Evolutionary conservation across 1,140 invertebrate genomes (phyloP), one percentile per base, ranked within the genome.

Genomic region (Tyrophagus putrescentiae): DNA sequence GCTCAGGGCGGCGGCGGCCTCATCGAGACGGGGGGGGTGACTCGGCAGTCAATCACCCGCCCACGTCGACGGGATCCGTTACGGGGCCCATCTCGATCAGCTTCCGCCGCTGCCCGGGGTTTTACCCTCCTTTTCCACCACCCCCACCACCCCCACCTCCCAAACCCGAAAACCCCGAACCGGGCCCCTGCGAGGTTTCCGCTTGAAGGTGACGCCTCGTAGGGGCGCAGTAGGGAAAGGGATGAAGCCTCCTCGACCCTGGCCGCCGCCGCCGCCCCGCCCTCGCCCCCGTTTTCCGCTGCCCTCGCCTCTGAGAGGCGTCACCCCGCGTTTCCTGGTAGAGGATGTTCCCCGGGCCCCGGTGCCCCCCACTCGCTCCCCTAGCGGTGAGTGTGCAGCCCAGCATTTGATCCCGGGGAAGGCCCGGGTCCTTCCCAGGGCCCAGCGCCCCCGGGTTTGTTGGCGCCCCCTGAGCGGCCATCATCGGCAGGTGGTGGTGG

Each of bases 301-400:
- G 87, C 84, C n/a, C n/a, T n/a, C n/a, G n/a, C n/a, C 48, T 87
- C 84, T 1, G 85, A 82, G 69, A 93, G 90, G 0, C 94, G 87
- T 75, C 94, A 94, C 1, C 92, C 86, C 91, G 90, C 95, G 68
- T 94, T 71, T 95, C 90, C 66, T 88, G 77, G 71, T 95, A 95
- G 57, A 95, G 72, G 57, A 93, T 82, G 74, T 91, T 91, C 0
- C 93, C 88, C 66, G 91, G 70, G 60, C 82, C 82, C 60, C 79
- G 69, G 69, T 80, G 80, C 33, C 88, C 85, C 75, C 85, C 82
- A 31, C 95, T 73, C 72, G 95, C 91, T 74, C 94, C 89, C 72
- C 93, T 88, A 4, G 93, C 89, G 71, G 92, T 0, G 90, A n/a
- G 88, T 4, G 84, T 85, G 71, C 94, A 95, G 69, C 94, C 90